A percentile compares a stretch with the other conserved stretches of the same genome.
These are phyloP conservation scores for Microcebus tavaratra DNA, from an alignment of 2,113 vertebrate genomes.

Conservation along the genomic window DNA sequence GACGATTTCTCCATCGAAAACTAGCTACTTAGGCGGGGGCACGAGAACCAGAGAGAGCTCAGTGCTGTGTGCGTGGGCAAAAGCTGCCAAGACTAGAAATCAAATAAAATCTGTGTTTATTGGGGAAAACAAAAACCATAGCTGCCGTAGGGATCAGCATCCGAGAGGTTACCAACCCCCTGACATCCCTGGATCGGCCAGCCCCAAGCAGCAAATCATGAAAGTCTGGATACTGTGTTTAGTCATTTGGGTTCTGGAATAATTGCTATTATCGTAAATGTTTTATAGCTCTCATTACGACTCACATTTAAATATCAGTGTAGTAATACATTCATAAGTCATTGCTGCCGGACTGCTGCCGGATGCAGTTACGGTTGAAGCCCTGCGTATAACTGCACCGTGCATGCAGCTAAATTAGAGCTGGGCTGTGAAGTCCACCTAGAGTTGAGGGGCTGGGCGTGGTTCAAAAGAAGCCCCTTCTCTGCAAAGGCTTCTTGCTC, in stretches of 20 bases:
- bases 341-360: slow-evolving; percentile 69
- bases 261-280: slow-evolving; percentile 85
- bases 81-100: background rate
- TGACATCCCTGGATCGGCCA: slow-evolving; percentile 58
- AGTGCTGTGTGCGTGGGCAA: background rate
- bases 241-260: slow-evolving; percentile 79
- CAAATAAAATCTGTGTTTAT: slow-evolving; percentile 23
- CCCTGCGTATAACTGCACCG: slow-evolving; percentile 11
- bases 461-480: background rate
- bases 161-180: slow-evolving; percentile 48
- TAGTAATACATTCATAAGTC: slow-evolving; percentile 81
- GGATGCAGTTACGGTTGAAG: slow-evolving; percentile 59
- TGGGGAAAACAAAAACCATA: background rate
- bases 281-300: slow-evolving; percentile 85
- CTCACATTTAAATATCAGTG: slow-evolving; percentile 86
- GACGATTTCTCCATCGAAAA: background rate
- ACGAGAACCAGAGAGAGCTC: background rate
- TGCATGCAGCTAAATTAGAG: slow-evolving; percentile 33
- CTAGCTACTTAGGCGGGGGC: background rate
- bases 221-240: slow-evolving; percentile 72
- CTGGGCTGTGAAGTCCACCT: background rate
- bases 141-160: background rate
- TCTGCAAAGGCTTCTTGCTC: background rate
- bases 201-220: slow-evolving; percentile 62
- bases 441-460: background rate